These are phyloP conservation scores for Myioborus melanocephalus DNA, from an alignment of 2,797 vertebrate genomes.

Conservation along the genomic window DNA sequence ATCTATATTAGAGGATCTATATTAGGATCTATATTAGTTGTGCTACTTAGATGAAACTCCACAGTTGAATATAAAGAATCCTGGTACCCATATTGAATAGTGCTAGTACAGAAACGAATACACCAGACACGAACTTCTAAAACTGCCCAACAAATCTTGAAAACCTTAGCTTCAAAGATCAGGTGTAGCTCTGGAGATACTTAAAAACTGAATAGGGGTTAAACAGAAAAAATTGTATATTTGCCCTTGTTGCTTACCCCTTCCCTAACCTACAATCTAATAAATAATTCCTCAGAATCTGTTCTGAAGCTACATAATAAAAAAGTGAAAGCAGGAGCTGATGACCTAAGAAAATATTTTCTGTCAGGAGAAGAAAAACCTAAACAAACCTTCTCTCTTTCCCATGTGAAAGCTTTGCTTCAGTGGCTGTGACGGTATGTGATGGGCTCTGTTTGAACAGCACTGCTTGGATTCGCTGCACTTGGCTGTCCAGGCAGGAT, in stretches of 20 bases:
- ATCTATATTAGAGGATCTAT: not conserved
- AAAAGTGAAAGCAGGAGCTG: constrained; percentile 3
- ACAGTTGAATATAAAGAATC: not conserved
- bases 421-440: constrained; percentile 36
- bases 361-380: not conserved
- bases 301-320: not conserved
- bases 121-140: not conserved
- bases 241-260: not conserved
- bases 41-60: not conserved
- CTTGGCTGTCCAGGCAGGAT: constrained; percentile 29
- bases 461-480: not conserved
- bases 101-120: not conserved
- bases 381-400: constrained; percentile 13
- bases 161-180: not conserved
- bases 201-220: not conserved
- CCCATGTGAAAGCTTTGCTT: constrained; percentile 32
- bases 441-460: constrained; percentile 52
- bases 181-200: not conserved
- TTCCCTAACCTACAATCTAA: not conserved
- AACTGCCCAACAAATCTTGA: not conserved
- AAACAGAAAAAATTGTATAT: not conserved
- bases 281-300: not conserved
- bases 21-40: not conserved
- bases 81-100: not conserved
- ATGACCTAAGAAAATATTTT: constrained; percentile 46